phyloP scores from a whole-genome alignment of 1,140 invertebrate genomes.

The Bombyx mori region DNA sequence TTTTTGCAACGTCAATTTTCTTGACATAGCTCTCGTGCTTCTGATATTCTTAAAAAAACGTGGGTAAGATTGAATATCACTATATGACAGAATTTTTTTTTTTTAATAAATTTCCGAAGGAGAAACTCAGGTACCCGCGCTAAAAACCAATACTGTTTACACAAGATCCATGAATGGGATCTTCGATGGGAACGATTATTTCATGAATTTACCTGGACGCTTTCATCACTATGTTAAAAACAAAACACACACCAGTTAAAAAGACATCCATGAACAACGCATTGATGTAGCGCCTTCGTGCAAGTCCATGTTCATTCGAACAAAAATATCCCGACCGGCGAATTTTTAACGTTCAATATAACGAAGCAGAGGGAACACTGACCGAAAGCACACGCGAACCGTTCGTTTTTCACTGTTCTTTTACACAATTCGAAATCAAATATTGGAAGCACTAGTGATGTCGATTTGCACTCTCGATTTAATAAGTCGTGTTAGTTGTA shows the following conservation, averaged over 20 bases:
- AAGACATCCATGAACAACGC: slow-evolving; percentile 69
- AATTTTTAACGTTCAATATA: slow-evolving; percentile 22
- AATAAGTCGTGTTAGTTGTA: slow-evolving; percentile 18
- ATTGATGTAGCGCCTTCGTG: slow-evolving; percentile 60
- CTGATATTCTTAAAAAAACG: no score
- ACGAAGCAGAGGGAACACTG: slow-evolving; percentile 30
- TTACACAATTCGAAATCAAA: slow-evolving; percentile 10
- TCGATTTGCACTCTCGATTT: slow-evolving; percentile 25
- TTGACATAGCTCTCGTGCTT: no score
- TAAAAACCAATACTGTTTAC: slow-evolving; percentile 19
- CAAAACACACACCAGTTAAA: slow-evolving; percentile 65
- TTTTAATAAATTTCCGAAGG: no score
- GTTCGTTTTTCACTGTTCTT: slow-evolving; percentile 6
- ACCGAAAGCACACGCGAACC: slow-evolving; percentile 33
- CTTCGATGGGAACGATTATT: no score
- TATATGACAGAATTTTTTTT: no score
- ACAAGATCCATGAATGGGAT: neutral
- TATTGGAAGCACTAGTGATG: slow-evolving; percentile 15
- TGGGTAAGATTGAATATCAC: no score
- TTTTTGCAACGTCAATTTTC: no score
- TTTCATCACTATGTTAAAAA: slow-evolving; percentile 11
- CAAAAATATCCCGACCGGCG: slow-evolving; percentile 32
- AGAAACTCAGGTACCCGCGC: slow-evolving; percentile 19
- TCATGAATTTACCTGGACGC: slow-evolving; percentile 1
- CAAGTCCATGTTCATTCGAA: slow-evolving; percentile 66